Evolutionary conservation across 1,140 invertebrate species (phyloP).

Genomic region (Tetragonula clypearis): DNA sequence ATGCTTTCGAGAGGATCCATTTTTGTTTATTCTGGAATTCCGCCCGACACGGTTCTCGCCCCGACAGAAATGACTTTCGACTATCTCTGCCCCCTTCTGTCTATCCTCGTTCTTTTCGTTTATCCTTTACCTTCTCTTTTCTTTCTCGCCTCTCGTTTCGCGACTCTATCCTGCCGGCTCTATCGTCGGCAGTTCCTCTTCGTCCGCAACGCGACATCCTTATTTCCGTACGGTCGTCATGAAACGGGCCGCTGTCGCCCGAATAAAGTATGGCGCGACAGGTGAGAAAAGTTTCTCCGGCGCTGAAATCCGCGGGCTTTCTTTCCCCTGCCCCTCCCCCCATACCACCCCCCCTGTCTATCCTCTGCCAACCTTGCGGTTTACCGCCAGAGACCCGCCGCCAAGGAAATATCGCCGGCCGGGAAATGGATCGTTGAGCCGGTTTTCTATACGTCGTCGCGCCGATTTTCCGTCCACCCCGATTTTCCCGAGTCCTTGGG

Average conservation of each 20-base stretch:
- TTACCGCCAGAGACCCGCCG: background rate
- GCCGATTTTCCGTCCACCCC: too few relatives aligned
- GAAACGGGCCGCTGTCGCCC: slow-evolving; percentile 37
- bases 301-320: slow-evolving; percentile 29
- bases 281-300: slow-evolving; percentile 46
- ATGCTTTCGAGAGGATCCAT: slow-evolving; percentile 44
- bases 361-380: background rate
- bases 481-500: too few relatives aligned
- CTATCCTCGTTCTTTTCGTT: background rate
- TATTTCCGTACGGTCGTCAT: slow-evolving; percentile 54
- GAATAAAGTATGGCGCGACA: slow-evolving; percentile 55
- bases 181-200: background rate
- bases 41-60: slow-evolving; percentile 41
- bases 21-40: slow-evolving; percentile 69
- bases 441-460: too few relatives aligned
- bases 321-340: too few relatives aligned
- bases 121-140: background rate
- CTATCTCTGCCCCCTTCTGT: background rate
- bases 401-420: background rate
- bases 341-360: background rate
- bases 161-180: background rate
- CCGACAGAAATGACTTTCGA: slow-evolving; percentile 58
- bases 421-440: background rate
- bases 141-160: background rate
- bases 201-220: slow-evolving; percentile 3